Conservation (phyloP, 2,113 vertebrate species). For the Caranx ignobilis region DNA sequence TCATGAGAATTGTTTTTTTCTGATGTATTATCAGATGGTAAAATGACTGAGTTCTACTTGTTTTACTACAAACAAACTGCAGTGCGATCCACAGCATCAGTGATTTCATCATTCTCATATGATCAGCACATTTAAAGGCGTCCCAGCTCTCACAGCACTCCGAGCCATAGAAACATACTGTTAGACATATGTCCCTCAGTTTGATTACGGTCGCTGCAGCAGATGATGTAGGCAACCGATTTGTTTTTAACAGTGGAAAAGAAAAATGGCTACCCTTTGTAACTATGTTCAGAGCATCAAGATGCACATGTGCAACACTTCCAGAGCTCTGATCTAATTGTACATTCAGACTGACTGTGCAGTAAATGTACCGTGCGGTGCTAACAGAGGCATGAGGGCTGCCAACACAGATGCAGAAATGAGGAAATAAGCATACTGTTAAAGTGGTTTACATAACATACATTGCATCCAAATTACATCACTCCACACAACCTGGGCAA, state of each 20-base stretch:
- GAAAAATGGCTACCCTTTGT: slow-evolving; percentile 1
- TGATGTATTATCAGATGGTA: not conserved
- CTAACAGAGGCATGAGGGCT: slow-evolving; percentile 2
- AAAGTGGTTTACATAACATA: slow-evolving; percentile 39
- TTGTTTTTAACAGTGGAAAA: slow-evolving; percentile 24
- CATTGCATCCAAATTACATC: slow-evolving; percentile 71
- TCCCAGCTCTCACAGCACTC: slow-evolving; percentile 2
- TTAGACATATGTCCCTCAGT: slow-evolving; percentile 20
- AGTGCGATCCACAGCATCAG: not conserved
- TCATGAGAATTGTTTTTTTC: not conserved
- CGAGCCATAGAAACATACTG: slow-evolving; percentile 15
- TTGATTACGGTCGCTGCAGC: not conserved
- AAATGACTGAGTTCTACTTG: not conserved
- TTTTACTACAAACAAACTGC: not conserved
- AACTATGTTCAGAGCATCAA: not conserved
- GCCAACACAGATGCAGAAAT: slow-evolving; percentile 42
- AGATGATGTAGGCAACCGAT: slow-evolving; percentile 22
- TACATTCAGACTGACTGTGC: slow-evolving; percentile 3
- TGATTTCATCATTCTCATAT: slow-evolving; percentile 22
- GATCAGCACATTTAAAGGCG: slow-evolving; percentile 10
- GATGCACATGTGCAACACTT: not conserved
- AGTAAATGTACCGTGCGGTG: slow-evolving; percentile 9
- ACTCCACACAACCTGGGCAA: slow-evolving; percentile 49
- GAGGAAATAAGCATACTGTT: slow-evolving; percentile 52
- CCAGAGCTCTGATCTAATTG: not conserved